Evolutionary conservation across 30 jellyfish, hydroid and myxozoan species (phyloP).

Genomic region (Catostylus mosaicus): DNA sequence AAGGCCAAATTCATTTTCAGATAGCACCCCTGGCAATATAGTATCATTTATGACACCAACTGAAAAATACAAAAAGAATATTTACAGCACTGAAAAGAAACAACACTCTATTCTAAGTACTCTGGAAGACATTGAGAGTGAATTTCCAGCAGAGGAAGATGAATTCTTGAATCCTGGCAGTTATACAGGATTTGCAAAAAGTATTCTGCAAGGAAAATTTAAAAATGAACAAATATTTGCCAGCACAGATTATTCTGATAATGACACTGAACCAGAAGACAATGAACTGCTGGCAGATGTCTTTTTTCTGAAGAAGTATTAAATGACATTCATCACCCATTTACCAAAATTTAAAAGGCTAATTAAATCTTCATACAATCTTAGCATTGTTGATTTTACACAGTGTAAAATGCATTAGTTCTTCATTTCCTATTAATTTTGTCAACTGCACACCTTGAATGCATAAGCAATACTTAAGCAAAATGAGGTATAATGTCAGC

Average conservation of each 20-base stretch:
- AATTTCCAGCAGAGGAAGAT: background rate
- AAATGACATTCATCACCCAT: background rate
- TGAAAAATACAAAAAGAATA: background rate
- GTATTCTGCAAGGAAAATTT: conserved; percentile 19
- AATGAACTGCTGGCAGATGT: conserved; percentile 26
- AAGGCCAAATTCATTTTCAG: too few relatives aligned
- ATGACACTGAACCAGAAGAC: conserved; percentile 22
- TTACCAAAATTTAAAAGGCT: too few relatives aligned
- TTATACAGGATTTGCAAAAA: conserved; percentile 25
- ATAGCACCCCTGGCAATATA: background rate
- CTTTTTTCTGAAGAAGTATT: conserved; percentile 20
- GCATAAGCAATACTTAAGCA: too few relatives aligned
- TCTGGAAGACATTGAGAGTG: conserved; percentile 24
- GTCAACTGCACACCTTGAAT: too few relatives aligned
- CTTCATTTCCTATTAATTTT: too few relatives aligned
- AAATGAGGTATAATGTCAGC: too few relatives aligned
- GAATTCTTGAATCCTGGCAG: conserved; percentile 26
- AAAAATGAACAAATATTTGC: conserved; percentile 40
- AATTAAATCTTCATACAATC: too few relatives aligned
- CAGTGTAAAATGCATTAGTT: too few relatives aligned
- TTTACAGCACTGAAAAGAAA: background rate
- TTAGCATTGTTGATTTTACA: too few relatives aligned
- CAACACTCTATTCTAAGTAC: conserved; percentile 29
- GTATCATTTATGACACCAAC: too few relatives aligned
- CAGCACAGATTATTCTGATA: conserved; percentile 41